Evolutionary conservation across 2,888 invertebrate species (phyloP).

Genomic region (Pterobdella sp.): DNA sequence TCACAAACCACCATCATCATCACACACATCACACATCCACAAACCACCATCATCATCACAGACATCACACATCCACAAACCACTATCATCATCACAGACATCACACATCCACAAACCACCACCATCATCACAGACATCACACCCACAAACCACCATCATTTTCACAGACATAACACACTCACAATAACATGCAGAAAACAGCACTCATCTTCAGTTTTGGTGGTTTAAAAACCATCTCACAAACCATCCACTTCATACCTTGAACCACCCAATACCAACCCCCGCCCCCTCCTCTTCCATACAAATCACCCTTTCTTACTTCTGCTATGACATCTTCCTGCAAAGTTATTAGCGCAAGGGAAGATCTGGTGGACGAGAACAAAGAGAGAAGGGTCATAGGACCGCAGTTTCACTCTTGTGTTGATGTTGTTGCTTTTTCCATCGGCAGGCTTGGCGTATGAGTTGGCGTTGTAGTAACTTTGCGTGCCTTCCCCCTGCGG

Average conservation of each 20-base stretch:
- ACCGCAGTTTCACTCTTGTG: conserved; percentile 38
- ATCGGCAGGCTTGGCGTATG: conserved; percentile 36
- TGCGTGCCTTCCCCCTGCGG: conserved; percentile 41
- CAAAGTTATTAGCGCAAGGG: conserved; percentile 41
- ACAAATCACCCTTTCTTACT: conserved; percentile 25
- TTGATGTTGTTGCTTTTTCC: conserved; percentile 39
- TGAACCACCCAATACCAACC: no score
- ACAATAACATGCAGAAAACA: no score
- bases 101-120: neutral
- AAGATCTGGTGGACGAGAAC: conserved; percentile 39
- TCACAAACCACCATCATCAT: neutral
- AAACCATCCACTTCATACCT: no score
- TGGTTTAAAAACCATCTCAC: no score
- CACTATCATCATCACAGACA: neutral
- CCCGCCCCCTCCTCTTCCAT: neutral
- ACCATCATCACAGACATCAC: neutral
- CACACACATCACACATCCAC: neutral
- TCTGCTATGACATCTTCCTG: conserved; percentile 38
- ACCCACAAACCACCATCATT: no score
- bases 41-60: neutral
- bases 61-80: neutral
- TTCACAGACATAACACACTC: no score
- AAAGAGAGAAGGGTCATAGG: conserved; percentile 40
- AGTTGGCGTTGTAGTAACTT: conserved; percentile 41
- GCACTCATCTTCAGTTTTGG: no score